A percentile compares a stretch with the other conserved stretches of the same genome.
These are phyloP conservation scores for Dasysyrphus tricinctus DNA, from an alignment of 2,888 invertebrate genomes.

Conservation along the genomic window DNA sequence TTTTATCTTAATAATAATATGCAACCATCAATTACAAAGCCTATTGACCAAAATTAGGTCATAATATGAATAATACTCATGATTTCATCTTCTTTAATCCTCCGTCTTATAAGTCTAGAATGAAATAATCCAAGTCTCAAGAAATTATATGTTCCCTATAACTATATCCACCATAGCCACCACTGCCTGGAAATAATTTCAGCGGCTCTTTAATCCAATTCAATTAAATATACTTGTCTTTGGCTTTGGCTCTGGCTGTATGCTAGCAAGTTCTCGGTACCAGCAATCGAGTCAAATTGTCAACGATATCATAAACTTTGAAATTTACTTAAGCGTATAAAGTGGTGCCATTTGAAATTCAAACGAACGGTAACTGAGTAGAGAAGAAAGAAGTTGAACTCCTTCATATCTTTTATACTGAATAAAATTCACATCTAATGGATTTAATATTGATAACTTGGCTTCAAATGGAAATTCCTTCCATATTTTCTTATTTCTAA, in stretches of 20 bases:
- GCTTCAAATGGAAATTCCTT: not conserved
- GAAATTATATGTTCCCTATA: too few species aligned
- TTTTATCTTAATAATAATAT: too few species aligned
- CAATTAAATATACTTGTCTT: slow-evolving; percentile 17
- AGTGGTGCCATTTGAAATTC: slow-evolving; percentile 27
- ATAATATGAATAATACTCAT: too few species aligned
- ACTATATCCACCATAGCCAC: too few species aligned
- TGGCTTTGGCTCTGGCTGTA: not conserved
- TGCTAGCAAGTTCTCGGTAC: not conserved
- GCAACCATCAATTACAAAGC: too few species aligned
- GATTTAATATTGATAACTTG: slow-evolving; percentile 2
- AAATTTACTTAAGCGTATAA: slow-evolving; percentile 37
- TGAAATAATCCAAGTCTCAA: too few species aligned
- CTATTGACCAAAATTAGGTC: too few species aligned
- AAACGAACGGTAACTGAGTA: not conserved
- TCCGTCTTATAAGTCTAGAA: too few species aligned
- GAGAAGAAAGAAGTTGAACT: slow-evolving; percentile 17
- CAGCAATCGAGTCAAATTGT: slow-evolving; percentile 18
- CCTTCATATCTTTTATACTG: not conserved
- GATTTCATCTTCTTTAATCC: too few species aligned
- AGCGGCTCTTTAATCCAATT: not conserved
- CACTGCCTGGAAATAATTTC: not conserved
- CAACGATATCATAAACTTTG: slow-evolving; percentile 50
- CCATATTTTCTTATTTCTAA: not conserved
- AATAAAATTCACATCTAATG: slow-evolving; percentile 36